These are phyloP conservation scores for Prionchulus punctatus DNA, from an alignment of 2,888 invertebrate species.

Conservation along the genomic window DNA sequence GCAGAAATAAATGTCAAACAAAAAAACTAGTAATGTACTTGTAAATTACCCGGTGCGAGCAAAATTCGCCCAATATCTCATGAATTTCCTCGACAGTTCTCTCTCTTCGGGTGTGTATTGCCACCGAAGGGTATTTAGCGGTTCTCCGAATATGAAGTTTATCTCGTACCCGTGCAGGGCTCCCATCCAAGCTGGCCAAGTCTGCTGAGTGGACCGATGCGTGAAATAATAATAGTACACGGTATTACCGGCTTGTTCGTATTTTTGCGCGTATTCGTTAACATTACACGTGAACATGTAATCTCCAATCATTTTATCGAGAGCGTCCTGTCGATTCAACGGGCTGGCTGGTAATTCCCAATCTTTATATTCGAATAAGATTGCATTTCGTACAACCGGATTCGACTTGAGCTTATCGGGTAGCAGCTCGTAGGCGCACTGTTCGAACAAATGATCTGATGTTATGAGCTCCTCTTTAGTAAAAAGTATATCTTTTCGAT, in stretches of 20 bases:
- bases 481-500: slow-evolving; percentile 27
- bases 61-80: slow-evolving; percentile 90
- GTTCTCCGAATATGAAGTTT: slow-evolving; percentile 79
- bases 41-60: slow-evolving; percentile 72
- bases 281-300: slow-evolving; percentile 73
- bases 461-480: slow-evolving; percentile 26
- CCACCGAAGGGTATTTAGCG: slow-evolving; percentile 60
- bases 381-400: slow-evolving; percentile 56
- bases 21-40: too few relatives aligned
- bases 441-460: slow-evolving; percentile 23
- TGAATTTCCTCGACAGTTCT: slow-evolving; percentile 64
- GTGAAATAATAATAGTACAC: slow-evolving; percentile 39
- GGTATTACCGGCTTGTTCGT: slow-evolving; percentile 69
- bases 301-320: slow-evolving; percentile 84
- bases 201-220: slow-evolving; percentile 53
- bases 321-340: slow-evolving; percentile 57
- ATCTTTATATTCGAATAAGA: slow-evolving; percentile 78
- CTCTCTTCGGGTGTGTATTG: slow-evolving; percentile 61
- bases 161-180: slow-evolving; percentile 91
- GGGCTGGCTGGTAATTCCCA: slow-evolving; percentile 74
- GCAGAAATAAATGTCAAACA: too few relatives aligned
- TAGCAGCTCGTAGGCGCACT: slow-evolving; percentile 21
- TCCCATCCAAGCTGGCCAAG: slow-evolving; percentile 88
- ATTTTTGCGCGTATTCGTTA: slow-evolving; percentile 73
- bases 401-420: slow-evolving; percentile 20